Evolutionary conservation across 2,113 vertebrate genomes (phyloP).

Genomic region (Lutjanus erythropterus): DNA sequence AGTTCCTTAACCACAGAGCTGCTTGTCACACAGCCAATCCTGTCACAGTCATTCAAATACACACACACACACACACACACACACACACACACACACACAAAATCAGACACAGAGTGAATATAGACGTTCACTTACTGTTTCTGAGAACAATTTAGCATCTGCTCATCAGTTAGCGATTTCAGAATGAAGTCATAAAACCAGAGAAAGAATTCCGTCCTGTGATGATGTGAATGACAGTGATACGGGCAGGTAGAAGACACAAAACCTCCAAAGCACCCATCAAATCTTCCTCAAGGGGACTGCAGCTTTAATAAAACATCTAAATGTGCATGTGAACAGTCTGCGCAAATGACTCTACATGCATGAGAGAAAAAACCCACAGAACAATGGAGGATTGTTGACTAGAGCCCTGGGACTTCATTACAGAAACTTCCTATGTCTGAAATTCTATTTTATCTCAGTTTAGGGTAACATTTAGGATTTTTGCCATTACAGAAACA

Average conservation of each 20-base stretch:
- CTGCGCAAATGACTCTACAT: neutral
- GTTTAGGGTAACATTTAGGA: no score
- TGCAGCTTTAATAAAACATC: neutral
- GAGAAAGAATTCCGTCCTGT: neutral
- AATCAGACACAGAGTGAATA: constrained; percentile 32
- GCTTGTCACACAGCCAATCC: constrained; percentile 42
- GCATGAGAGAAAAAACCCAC: neutral
- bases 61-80: constrained; percentile 26
- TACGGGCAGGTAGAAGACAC: constrained; percentile 20
- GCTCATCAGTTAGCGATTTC: constrained; percentile 36
- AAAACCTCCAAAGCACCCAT: constrained; percentile 6
- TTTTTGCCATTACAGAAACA: no score
- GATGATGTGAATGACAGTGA: constrained; percentile 39
- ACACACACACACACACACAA: constrained; percentile 20
- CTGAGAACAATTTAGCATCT: constrained; percentile 59
- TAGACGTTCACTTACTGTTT: constrained; percentile 40
- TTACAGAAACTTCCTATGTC: no score
- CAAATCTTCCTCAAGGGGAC: neutral
- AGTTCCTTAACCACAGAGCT: constrained; percentile 50
- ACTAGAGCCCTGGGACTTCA: neutral
- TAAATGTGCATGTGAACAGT: neutral
- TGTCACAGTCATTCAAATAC: constrained; percentile 15
- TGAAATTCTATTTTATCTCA: no score
- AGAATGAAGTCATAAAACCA: constrained; percentile 35
- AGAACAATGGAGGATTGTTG: neutral